phyloP scores from a whole-genome alignment of 2,888 invertebrate genomes.

The Anticlea derivata region DNA sequence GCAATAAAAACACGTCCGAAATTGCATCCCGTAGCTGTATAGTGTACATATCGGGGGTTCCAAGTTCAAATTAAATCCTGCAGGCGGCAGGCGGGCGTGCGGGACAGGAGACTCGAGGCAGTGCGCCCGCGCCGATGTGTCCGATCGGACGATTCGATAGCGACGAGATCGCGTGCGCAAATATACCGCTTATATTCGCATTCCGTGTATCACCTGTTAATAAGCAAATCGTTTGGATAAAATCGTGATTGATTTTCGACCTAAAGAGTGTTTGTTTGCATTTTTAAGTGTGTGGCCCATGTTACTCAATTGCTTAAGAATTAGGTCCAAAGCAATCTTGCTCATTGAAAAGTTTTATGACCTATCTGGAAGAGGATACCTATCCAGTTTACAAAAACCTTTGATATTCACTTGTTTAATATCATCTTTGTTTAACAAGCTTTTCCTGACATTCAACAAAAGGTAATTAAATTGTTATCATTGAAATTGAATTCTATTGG shows the following conservation, averaged over 20 bases:
- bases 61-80: constrained; percentile 70
- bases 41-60: constrained; percentile 44
- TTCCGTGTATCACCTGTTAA: neutral
- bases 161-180: constrained; percentile 54
- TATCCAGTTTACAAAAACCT: constrained; percentile 2
- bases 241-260: neutral
- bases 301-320: constrained; percentile 13
- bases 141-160: constrained; percentile 63
- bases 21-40: constrained; percentile 56
- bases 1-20: constrained; percentile 66
- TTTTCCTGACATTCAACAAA: constrained; percentile 4
- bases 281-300: constrained; percentile 7
- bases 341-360: constrained; percentile 14
- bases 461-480: constrained; percentile 9
- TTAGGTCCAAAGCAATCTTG: constrained; percentile 4
- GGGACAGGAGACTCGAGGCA: constrained; percentile 41
- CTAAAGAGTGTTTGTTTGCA: constrained; percentile 2
- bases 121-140: constrained; percentile 71
- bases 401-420: neutral
- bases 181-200: constrained; percentile 46
- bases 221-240: neutral
- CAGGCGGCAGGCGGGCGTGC: constrained; percentile 39
- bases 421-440: constrained; percentile 12
- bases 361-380: constrained; percentile 2
- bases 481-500: constrained; percentile 39